These are phyloP conservation scores for Dynastes hyllus DNA, from an alignment of 2,888 invertebrate genomes.

Conservation along the genomic window DNA sequence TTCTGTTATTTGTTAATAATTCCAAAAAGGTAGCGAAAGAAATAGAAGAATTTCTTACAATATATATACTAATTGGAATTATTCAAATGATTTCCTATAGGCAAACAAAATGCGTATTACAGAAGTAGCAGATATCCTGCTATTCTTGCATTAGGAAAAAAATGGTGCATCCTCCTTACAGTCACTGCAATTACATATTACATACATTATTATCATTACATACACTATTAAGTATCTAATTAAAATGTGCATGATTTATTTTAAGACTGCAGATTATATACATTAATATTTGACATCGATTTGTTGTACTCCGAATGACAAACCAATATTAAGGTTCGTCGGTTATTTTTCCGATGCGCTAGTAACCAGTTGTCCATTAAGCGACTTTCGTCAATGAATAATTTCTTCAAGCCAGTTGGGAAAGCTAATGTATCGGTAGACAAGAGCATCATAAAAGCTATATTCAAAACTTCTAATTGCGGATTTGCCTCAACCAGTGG, in stretches of 20 bases:
- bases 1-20: no score
- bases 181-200: no score
- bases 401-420: slow-evolving; percentile 50
- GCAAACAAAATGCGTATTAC: no score
- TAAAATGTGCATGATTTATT: not conserved
- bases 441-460: slow-evolving; percentile 59
- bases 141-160: no score
- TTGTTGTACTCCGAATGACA: slow-evolving; percentile 58
- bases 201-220: no score
- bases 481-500: slow-evolving; percentile 56
- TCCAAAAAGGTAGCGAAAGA: no score
- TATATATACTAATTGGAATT: no score
- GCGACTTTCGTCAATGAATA: slow-evolving; percentile 57
- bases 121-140: no score
- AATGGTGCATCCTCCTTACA: no score
- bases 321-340: slow-evolving; percentile 51
- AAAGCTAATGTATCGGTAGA: slow-evolving; percentile 44
- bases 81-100: no score
- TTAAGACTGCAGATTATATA: not conserved
- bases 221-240: no score
- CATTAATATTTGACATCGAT: slow-evolving; percentile 40
- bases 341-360: slow-evolving; percentile 26
- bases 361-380: slow-evolving; percentile 44
- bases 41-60: no score
- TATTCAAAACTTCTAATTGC: slow-evolving; percentile 56